Evolutionary conservation across 2,113 vertebrate species (phyloP), one percentile per base, ranked within the genome.

Genomic region (Syngnathoides biaculeatus): DNA sequence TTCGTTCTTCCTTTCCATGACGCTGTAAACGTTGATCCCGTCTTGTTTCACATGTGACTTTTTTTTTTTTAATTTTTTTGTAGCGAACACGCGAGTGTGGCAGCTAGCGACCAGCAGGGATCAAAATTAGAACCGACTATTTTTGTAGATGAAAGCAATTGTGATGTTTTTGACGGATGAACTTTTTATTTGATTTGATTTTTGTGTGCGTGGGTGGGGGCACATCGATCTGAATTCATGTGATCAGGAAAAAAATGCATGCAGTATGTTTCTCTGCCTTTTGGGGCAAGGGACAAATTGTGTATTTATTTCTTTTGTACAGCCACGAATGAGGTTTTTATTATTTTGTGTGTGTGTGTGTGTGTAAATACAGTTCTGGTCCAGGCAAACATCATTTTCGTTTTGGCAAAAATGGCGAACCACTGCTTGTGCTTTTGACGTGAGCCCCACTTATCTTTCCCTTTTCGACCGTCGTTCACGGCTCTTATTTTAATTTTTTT

Each of bases 361-460:
- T 80, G 86, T 89, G 85, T 92, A 89, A 86, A 88, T 90, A 84
- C 72, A 73, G 52, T 84, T 78, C 63, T 65, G 78, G 38, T 73
- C 58, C 68, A 85, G 74, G 22, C 15, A 50, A 69, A 73, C 20
- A 9, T 61, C n/a, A n/a, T n/a, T n/a, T n/a, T n/a, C n/a, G 69
- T 69, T 67, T 53, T 68, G 64, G 65, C 67, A 75, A 35, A 38
- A 80, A 79, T 69, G 52, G 59, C 60, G 72, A 84, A 82, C 84
- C 82, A 86, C 84, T 87, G 85, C 71, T 57, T 39, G 13, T 17
- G 15, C 4, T 26, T 35, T 64, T 77, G 48, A 74, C 5, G 19
- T 60, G 61, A 55, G 70, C 14, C 65, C 38, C 24, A 62, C 67
- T 43, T 39, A 53, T 67, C 6, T 4, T 38, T 59, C 35, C 35